Conservation (phyloP, 2,113 vertebrate genomes). For the Ranitomeya imitator region DNA sequence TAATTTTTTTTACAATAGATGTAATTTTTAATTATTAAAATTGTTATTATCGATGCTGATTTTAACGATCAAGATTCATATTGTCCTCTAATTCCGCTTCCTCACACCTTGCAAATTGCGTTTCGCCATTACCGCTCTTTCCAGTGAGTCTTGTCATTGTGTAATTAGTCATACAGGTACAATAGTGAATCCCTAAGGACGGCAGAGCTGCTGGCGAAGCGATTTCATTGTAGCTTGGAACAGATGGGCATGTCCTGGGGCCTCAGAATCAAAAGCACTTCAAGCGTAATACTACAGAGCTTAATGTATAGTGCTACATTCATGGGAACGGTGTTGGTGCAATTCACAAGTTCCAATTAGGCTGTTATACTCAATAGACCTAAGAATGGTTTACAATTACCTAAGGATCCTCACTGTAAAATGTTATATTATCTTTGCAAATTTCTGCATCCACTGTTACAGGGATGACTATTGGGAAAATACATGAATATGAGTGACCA, state of each 20-base stretch:
- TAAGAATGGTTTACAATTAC: neutral
- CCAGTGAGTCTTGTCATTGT: conserved; percentile 40
- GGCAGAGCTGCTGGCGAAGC: conserved; percentile 38
- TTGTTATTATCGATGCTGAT: neutral
- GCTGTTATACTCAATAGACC: neutral
- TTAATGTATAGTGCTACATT: conserved; percentile 34
- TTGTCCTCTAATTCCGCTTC: neutral
- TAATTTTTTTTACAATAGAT: neutral
- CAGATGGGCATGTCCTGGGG: conserved; percentile 55
- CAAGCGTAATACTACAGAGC: conserved; percentile 34
- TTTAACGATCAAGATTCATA: neutral
- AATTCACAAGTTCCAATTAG: conserved; percentile 12
- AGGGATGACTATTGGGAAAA: neutral
- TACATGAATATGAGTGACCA: neutral
- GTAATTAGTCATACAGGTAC: conserved; percentile 58
- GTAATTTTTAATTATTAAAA: conserved; percentile 19
- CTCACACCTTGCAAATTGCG: conserved; percentile 19
- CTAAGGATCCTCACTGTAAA: neutral
- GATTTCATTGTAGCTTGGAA: conserved; percentile 51
- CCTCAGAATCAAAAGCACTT: conserved; percentile 42
- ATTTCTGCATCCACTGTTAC: neutral
- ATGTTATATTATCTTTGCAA: neutral
- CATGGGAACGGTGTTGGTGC: neutral
- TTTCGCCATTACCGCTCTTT: conserved; percentile 29
- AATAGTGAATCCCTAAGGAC: conserved; percentile 48